Evolutionary conservation across 2,113 vertebrate genomes (phyloP), one percentile per base, ranked within the genome.

Genomic region (Vidua macroura): DNA sequence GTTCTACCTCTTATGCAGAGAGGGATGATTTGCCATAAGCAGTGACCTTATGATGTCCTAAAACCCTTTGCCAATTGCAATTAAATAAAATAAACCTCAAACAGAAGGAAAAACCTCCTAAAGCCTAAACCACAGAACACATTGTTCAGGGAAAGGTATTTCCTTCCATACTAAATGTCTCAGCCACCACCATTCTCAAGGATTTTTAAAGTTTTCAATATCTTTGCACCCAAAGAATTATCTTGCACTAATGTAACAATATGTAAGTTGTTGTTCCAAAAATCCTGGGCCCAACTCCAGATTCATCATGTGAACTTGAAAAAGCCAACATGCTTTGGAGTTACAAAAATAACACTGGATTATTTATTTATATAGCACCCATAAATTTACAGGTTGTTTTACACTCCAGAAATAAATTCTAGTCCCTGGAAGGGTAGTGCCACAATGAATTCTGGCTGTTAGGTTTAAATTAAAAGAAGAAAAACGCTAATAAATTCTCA

Each of bases 331-430:
- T 49, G 37, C 49, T 74, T 81, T 92, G 22, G 79, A 88, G 33
- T 84, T 78, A 75, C 37, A 70, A 68, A 91, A 89, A 88, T 78
- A 69, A 60, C 79, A 44, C 49, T 64, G 46, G 35, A 72, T 82
- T 81, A 93, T 76, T 96, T 95, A 92, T 93, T 93, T 94, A 75
- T 86, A 88, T 92, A 81, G 48, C 56, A 90, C 60, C 82, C 86
- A 89, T 86, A 93, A 84, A 93, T 88, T 84, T 89, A 62, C 79
- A 92, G 86, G 85, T 93, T 95, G 67, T 41, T 94, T 88, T 89
- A 66, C 67, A 67, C 49, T 88, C 70, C 72, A 59, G 56, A 93
- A 87, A 83, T 87, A 93, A 81, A 79, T 92, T 74, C 66, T 37
- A 70, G 56, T 64, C 62, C 41, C 58, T 82, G 81, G 64, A 92